A percentile compares a stretch with the other conserved stretches of the same genome.
Conservation (phyloP, 2,797 vertebrate genomes). For the Poeciliopsis presidionis region DNA sequence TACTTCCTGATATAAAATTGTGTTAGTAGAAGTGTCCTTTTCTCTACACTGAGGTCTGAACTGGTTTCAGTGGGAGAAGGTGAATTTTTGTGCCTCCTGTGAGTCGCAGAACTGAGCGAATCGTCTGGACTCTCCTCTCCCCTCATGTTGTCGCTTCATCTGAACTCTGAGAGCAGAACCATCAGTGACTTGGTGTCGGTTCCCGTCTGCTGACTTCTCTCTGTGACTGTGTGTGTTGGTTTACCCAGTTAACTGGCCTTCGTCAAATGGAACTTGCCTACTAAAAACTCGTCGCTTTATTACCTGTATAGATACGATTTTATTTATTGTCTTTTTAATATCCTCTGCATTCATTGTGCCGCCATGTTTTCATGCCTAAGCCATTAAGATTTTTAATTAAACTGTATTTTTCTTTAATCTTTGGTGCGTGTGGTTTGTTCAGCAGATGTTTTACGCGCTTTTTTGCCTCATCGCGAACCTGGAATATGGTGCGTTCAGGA, state of each 20-base stretch:
- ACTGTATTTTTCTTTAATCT: conserved; percentile 80
- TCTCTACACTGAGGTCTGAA: background rate
- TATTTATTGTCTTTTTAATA: conserved; percentile 83
- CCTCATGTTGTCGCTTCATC: background rate
- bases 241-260: conserved; percentile 59
- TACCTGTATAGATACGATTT: conserved; percentile 78
- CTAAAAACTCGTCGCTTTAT: conserved; percentile 65
- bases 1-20: background rate
- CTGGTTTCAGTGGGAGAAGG: background rate
- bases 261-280: conserved; percentile 62
- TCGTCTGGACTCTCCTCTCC: background rate
- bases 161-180: background rate
- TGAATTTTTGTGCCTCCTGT: conserved; percentile 57
- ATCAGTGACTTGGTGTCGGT: conserved; percentile 14
- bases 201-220: conserved; percentile 28
- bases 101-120: conserved; percentile 15
- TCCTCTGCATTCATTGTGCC: conserved; percentile 75
- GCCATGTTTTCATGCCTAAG: conserved; percentile 80
- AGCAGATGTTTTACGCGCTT: background rate
- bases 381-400: conserved; percentile 84
- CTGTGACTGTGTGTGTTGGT: conserved; percentile 24
- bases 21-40: background rate
- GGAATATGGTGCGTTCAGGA: no score
- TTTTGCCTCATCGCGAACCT: background rate
- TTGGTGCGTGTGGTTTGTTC: conserved; percentile 45